These are phyloP conservation scores for Camponotus floridanus DNA, from an alignment of 1,140 invertebrate genomes.

Conservation along the genomic window DNA sequence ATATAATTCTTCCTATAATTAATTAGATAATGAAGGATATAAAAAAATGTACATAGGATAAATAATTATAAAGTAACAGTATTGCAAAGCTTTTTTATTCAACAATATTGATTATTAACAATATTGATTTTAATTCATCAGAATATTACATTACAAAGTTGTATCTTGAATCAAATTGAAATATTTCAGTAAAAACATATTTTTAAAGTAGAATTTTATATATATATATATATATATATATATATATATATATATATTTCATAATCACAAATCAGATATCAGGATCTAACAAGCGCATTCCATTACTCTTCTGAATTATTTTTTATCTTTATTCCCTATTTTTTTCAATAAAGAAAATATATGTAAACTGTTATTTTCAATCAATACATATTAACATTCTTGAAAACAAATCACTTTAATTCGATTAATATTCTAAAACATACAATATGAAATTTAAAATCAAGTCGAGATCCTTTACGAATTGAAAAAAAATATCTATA, in stretches of 20 bases:
- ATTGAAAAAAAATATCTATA: background rate
- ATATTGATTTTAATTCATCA: slow-evolving; percentile 57
- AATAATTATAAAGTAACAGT: slow-evolving; percentile 27
- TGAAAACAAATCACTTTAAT: background rate
- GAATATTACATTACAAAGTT: slow-evolving; percentile 31
- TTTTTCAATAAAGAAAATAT: background rate
- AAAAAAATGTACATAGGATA: background rate
- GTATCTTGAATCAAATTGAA: background rate
- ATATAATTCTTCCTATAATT: background rate
- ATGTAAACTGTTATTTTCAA: slow-evolving; percentile 10
- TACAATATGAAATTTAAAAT: background rate
- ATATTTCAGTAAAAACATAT: background rate
- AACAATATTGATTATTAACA: slow-evolving; percentile 56
- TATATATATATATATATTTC: background rate
- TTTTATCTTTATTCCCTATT: background rate
- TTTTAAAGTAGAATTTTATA: background rate
- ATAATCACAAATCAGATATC: background rate
- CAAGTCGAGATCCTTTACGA: background rate
- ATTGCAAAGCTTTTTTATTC: slow-evolving; percentile 72
- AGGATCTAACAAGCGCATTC: background rate
- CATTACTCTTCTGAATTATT: background rate
- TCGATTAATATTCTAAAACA: background rate
- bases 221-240: background rate
- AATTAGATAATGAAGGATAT: background rate
- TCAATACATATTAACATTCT: background rate